Conservation (phyloP, 2,888 invertebrate genomes). For the Dryococelus australis region DNA sequence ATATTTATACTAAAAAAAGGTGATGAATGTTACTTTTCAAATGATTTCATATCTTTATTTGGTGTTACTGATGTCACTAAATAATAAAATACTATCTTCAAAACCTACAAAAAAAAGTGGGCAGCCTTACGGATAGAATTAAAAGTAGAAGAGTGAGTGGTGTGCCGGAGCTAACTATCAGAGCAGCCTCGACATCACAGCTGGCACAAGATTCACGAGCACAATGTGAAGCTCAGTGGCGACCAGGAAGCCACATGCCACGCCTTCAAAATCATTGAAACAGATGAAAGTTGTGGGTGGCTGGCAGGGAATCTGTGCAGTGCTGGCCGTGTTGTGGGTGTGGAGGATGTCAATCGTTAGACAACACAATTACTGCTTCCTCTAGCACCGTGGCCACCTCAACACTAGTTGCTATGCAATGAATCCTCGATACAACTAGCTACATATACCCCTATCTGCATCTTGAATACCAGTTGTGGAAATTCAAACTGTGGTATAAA, state of each 20-base stretch:
- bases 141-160: too few relatives aligned
- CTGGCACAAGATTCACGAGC: neutral
- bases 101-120: too few relatives aligned
- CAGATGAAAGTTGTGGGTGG: constrained; percentile 11
- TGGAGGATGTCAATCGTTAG: constrained; percentile 28
- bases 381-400: neutral
- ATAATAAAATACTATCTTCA: too few relatives aligned
- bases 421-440: neutral
- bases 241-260: neutral
- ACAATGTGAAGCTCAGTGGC: neutral
- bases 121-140: too few relatives aligned
- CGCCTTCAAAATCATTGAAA: neutral
- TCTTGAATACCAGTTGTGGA: neutral
- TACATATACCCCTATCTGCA: neutral
- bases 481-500: too few relatives aligned
- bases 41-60: too few relatives aligned
- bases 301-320: neutral
- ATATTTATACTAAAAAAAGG: too few relatives aligned
- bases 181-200: too few relatives aligned
- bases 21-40: too few relatives aligned
- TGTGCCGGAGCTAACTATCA: too few relatives aligned
- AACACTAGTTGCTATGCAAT: neutral
- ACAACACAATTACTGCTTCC: neutral
- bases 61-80: too few relatives aligned
- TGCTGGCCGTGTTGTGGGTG: neutral